phyloP scores from a whole-genome alignment of 2,888 invertebrate species.

The Glyphotaelius pellucidus region DNA sequence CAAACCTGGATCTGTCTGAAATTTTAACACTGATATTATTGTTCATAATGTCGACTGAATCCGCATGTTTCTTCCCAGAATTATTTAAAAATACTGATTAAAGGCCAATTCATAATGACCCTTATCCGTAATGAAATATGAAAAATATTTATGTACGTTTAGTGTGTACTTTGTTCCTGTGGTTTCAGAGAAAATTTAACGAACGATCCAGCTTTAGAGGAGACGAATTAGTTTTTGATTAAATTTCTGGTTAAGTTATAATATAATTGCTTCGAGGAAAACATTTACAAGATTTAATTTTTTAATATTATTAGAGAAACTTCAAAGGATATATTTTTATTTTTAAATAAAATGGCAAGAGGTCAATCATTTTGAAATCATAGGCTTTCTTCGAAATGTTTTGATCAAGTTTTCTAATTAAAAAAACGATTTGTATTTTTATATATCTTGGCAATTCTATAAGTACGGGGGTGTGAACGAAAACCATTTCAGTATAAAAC shows the following conservation, averaged over 20 bases:
- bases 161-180: not conserved
- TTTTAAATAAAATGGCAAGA: not conserved
- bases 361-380: not conserved
- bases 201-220: not conserved
- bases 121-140: too few relatives aligned
- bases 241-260: not conserved
- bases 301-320: too few relatives aligned
- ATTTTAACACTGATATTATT: not conserved
- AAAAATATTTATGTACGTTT: too few relatives aligned
- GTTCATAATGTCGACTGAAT: not conserved
- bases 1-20: too few relatives aligned
- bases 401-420: too few relatives aligned
- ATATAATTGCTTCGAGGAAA: not conserved
- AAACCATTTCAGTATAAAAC: not conserved
- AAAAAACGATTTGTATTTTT: not conserved
- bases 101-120: too few relatives aligned
- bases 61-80: too few relatives aligned
- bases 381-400: not conserved
- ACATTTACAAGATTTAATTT: too few relatives aligned
- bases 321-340: not conserved
- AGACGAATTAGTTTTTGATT: not conserved
- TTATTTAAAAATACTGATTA: too few relatives aligned
- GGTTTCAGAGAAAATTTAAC: not conserved
- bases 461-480: too few relatives aligned
- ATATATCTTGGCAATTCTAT: too few relatives aligned